Conservation (phyloP, 37 sponge, comb jelly and placozoan genomes). For the Cliona cf. orientalis region DNA sequence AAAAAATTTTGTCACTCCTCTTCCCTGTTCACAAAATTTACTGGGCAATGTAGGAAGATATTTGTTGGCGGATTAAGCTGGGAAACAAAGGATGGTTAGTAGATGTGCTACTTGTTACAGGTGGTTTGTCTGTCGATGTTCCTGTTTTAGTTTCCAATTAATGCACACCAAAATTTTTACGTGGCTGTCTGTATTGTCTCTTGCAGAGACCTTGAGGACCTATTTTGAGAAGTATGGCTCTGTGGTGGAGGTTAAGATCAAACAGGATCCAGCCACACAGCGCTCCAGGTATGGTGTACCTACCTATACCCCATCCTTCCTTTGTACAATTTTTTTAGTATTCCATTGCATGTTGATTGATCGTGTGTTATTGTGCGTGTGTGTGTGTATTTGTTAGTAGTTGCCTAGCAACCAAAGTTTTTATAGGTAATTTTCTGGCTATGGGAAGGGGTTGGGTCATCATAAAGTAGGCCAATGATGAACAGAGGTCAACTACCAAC, state of each 20-base stretch:
- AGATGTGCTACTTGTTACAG: neutral
- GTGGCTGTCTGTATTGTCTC: neutral
- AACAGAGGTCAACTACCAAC: too few species aligned
- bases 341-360: neutral
- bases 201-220: constrained; percentile 46
- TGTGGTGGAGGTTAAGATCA: constrained; percentile 54
- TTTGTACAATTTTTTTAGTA: neutral
- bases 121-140: neutral
- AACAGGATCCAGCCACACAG: constrained; percentile 51
- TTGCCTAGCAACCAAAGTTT: too few species aligned
- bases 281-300: constrained; percentile 35
- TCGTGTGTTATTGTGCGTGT: too few species aligned
- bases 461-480: too few species aligned
- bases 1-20: neutral
- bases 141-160: neutral
- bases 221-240: constrained; percentile 72
- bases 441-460: too few species aligned
- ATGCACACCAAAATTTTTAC: too few species aligned
- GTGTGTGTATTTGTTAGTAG: too few species aligned
- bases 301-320: neutral
- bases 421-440: too few species aligned
- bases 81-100: constrained; percentile 72
- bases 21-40: neutral
- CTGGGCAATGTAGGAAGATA: constrained; percentile 58
- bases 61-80: constrained; percentile 85